Conservation (phyloP, 2,797 vertebrate genomes). For the Ciconia nigra region DNA sequence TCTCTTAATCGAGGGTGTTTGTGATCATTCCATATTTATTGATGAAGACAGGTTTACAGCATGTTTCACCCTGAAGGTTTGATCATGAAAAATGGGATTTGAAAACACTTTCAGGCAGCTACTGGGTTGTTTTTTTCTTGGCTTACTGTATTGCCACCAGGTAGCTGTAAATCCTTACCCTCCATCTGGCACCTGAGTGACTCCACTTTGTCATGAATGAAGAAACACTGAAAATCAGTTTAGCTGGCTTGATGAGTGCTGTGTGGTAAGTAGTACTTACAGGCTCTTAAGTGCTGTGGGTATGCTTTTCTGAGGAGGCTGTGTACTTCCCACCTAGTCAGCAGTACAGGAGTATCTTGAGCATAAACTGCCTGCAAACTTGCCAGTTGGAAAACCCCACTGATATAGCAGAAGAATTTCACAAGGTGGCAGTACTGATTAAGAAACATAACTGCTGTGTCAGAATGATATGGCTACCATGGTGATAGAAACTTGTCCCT, state of each 20-base stretch:
- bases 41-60: background rate
- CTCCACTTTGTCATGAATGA: rapidly evolving
- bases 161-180: background rate
- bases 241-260: background rate
- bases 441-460: background rate
- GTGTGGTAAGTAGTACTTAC: rapidly evolving
- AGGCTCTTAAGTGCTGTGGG: background rate
- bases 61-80: background rate
- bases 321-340: rapidly evolving
- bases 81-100: background rate
- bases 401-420: rapidly evolving
- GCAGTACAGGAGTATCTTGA: rapidly evolving
- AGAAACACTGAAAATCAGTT: background rate
- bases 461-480: rapidly evolving
- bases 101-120: background rate
- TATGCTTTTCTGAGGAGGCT: too few species aligned
- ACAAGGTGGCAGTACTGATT: background rate
- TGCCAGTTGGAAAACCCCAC: rapidly evolving
- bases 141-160: rapidly evolving
- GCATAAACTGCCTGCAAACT: rapidly evolving
- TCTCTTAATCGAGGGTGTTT: rapidly evolving
- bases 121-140: background rate
- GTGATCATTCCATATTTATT: too few species aligned
- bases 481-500: rapidly evolving
- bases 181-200: rapidly evolving